Evolutionary conservation across 2,888 invertebrate genomes (phyloP).

Genomic region (Dasysyrphus tricinctus): DNA sequence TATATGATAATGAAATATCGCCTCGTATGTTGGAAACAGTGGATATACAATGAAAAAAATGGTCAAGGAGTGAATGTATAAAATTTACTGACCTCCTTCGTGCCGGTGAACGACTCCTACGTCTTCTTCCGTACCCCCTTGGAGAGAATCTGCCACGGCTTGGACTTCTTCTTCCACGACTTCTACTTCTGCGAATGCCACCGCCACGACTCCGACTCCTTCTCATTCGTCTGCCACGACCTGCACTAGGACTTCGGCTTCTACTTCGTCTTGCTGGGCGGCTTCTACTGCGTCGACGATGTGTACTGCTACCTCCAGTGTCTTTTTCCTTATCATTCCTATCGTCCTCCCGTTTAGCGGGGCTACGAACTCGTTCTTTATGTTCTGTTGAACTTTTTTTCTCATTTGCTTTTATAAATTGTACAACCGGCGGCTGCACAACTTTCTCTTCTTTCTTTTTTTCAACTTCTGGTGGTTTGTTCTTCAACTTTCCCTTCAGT

Average conservation of each 20-base stretch:
- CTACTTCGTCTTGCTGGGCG: slow-evolving; percentile 74
- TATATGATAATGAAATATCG: too few relatives aligned
- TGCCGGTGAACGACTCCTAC: slow-evolving; percentile 73
- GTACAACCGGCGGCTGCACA: slow-evolving; percentile 78
- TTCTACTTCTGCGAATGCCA: slow-evolving; percentile 71
- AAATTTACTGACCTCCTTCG: slow-evolving; percentile 58
- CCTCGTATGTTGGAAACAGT: too few relatives aligned
- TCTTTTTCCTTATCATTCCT: slow-evolving; percentile 79
- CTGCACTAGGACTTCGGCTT: slow-evolving; percentile 77
- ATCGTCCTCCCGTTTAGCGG: slow-evolving; percentile 76
- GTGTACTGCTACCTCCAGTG: slow-evolving; percentile 53
- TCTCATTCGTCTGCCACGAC: slow-evolving; percentile 75
- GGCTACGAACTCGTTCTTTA: slow-evolving; percentile 72
- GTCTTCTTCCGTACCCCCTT: slow-evolving; percentile 75
- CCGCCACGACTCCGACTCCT: slow-evolving; percentile 63
- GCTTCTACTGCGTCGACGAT: slow-evolving; percentile 77
- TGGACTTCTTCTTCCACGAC: slow-evolving; percentile 75
- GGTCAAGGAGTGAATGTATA: too few relatives aligned
- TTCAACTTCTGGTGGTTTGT: slow-evolving; percentile 80
- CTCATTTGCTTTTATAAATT: slow-evolving; percentile 79
- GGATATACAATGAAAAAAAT: too few relatives aligned
- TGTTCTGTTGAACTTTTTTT: slow-evolving; percentile 38
- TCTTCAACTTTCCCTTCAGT: slow-evolving; percentile 81
- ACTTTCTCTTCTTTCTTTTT: slow-evolving; percentile 80
- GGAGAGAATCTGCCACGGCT: slow-evolving; percentile 76